These are phyloP conservation scores for Phortica okadai DNA, from an alignment of 2,888 invertebrate genomes.

Conservation along the genomic window DNA sequence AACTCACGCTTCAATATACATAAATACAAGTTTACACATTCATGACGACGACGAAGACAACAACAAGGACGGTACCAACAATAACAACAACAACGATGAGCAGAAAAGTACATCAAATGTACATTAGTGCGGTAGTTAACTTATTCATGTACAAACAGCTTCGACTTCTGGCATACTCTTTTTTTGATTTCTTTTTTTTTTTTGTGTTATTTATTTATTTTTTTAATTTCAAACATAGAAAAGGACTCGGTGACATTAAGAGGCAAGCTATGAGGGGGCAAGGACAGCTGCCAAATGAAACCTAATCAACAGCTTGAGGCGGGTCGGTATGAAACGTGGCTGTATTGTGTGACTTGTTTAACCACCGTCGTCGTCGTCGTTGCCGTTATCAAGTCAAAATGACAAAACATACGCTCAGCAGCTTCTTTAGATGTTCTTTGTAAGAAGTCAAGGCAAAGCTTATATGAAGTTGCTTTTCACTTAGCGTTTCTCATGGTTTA, in stretches of 20 bases:
- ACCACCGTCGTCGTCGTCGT: too few species aligned
- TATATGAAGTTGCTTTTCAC: neutral
- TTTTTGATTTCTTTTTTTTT: conserved; percentile 1
- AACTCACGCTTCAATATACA: conserved; percentile 24
- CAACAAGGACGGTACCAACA: neutral
- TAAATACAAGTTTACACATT: conserved; percentile 19
- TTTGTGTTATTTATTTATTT: neutral
- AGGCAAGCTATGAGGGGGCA: neutral
- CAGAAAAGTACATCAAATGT: conserved; percentile 64
- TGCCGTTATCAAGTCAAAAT: neutral
- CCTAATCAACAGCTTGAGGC: neutral
- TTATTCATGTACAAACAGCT: conserved; percentile 58
- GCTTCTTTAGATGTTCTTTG: neutral
- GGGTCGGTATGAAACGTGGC: neutral
- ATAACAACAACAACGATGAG: neutral
- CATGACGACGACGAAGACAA: conserved; percentile 12
- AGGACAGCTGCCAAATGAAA: conserved; percentile 19
- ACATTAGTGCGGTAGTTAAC: conserved; percentile 65
- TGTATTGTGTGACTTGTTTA: too few species aligned
- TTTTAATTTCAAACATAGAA: neutral
- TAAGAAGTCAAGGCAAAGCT: neutral
- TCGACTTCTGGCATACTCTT: neutral
- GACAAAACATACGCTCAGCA: neutral
- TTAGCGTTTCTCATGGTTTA: neutral
- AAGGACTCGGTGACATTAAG: neutral